Conservation (phyloP, 2,888 invertebrate genomes). For the Galeopsomyia nigrocyanea region DNA sequence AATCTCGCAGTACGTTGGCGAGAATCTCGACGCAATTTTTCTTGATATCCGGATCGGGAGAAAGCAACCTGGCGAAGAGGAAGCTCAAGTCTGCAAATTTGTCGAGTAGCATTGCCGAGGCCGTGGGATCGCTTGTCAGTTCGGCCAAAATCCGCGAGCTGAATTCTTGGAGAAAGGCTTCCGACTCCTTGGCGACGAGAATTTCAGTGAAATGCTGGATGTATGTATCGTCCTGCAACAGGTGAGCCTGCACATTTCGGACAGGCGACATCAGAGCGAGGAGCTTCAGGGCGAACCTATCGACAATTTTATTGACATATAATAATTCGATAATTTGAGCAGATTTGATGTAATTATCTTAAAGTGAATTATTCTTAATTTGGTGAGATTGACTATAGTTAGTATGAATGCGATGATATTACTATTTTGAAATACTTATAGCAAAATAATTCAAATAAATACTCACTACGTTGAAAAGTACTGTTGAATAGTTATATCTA, state of each 20-base stretch:
- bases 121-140: conserved; percentile 70
- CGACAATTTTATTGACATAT: conserved; percentile 51
- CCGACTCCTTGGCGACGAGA: conserved; percentile 69
- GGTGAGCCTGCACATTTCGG: conserved; percentile 69
- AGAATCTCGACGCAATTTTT: conserved; percentile 73
- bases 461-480: too few relatives aligned
- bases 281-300: conserved; percentile 71
- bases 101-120: conserved; percentile 68
- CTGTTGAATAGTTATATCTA: too few relatives aligned
- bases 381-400: too few relatives aligned
- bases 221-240: conserved; percentile 67
- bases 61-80: conserved; percentile 70
- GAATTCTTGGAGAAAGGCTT: conserved; percentile 72
- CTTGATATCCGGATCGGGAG: conserved; percentile 73
- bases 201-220: conserved; percentile 69
- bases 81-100: conserved; percentile 69
- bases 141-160: conserved; percentile 71
- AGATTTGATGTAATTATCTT: too few relatives aligned
- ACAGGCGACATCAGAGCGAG: conserved; percentile 71
- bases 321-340: too few relatives aligned
- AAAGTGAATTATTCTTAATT: too few relatives aligned
- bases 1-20: conserved; percentile 71
- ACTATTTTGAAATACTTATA: too few relatives aligned
- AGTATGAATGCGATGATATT: too few relatives aligned
- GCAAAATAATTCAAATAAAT: too few relatives aligned